Percentiles rank a stretch among this genome's conserved stretches.
phyloP scores from a whole-genome alignment of 2,888 invertebrate species.

The Melikaiella ostensackeni region DNA sequence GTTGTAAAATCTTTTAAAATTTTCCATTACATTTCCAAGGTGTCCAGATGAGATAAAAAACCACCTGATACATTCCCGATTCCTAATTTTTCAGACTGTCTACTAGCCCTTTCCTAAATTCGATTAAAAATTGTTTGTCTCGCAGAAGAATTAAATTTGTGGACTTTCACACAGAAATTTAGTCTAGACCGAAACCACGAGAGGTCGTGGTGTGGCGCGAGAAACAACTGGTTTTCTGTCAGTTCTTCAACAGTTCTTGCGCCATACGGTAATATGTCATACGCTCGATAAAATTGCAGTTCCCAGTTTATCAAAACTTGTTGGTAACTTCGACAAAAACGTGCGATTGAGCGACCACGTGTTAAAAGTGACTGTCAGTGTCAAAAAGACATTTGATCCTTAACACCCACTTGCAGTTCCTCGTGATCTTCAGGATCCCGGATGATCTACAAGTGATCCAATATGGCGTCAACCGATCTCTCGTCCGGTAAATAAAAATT shows the following conservation, averaged over 20 bases:
- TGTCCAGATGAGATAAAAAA: too few species aligned
- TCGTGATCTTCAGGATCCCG: conserved; percentile 56
- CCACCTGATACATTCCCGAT: too few species aligned
- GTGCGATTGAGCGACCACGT: neutral
- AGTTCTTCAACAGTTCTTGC: conserved; percentile 16
- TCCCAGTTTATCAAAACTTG: conserved; percentile 4
- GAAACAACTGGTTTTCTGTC: conserved; percentile 32
- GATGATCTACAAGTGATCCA: conserved; percentile 73
- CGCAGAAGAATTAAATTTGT: conserved; percentile 2
- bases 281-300: conserved; percentile 25
- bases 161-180: conserved; percentile 31
- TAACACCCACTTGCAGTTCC: neutral
- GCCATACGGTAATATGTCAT: conserved; percentile 19
- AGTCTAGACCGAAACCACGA: conserved; percentile 33
- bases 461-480: conserved; percentile 77
- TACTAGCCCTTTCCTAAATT: too few species aligned
- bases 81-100: too few species aligned
- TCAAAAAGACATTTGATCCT: neutral
- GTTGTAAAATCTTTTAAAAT: too few species aligned
- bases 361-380: neutral
- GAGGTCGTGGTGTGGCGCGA: conserved; percentile 19
- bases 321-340: conserved; percentile 9
- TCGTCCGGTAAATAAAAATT: conserved; percentile 74
- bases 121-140: neutral
- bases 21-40: too few species aligned